Percentiles rank a stretch among this genome's conserved stretches.
Evolutionary conservation across 2,888 invertebrate genomes (phyloP).

Genomic region (Caenorhabditis parvicauda): DNA sequence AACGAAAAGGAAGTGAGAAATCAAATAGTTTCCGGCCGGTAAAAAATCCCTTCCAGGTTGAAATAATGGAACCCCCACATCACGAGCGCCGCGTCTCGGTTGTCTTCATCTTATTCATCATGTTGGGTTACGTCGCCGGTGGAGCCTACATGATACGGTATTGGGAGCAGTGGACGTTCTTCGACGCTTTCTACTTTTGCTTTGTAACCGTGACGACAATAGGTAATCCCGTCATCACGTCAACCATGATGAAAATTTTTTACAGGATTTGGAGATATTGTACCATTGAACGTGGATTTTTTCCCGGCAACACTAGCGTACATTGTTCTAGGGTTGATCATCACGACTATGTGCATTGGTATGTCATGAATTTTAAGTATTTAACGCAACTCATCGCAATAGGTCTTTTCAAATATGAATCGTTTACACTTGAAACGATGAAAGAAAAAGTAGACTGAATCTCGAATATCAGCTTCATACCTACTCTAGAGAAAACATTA

Average conservation of each 20-base stretch:
- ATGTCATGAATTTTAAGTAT: too few species aligned
- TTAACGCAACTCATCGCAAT: too few species aligned
- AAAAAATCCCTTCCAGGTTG: slow-evolving; percentile 4
- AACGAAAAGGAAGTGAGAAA: slow-evolving; percentile 15
- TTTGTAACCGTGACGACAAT: slow-evolving; percentile 63
- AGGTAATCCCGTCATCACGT: slow-evolving; percentile 29
- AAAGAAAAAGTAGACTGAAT: not conserved
- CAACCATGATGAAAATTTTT: not conserved
- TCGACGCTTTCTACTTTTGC: slow-evolving; percentile 63
- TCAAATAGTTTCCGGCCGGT: too few species aligned
- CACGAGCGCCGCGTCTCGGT: slow-evolving; percentile 61
- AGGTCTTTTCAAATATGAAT: too few species aligned
- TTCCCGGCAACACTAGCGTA: slow-evolving; percentile 60
- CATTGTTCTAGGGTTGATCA: slow-evolving; percentile 61
- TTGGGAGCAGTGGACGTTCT: slow-evolving; percentile 62
- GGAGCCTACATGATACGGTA: slow-evolving; percentile 61
- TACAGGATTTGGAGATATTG: slow-evolving; percentile 62
- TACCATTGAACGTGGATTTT: slow-evolving; percentile 60
- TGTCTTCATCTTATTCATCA: slow-evolving; percentile 61
- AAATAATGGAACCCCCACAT: slow-evolving; percentile 22
- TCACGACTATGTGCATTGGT: slow-evolving; percentile 63
- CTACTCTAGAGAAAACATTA: not conserved
- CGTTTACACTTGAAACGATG: too few species aligned
- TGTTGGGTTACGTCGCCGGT: slow-evolving; percentile 62
- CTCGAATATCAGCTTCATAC: too few species aligned